phyloP scores from a whole-genome alignment of 2,888 invertebrate species.

The Pammene aurita region DNA sequence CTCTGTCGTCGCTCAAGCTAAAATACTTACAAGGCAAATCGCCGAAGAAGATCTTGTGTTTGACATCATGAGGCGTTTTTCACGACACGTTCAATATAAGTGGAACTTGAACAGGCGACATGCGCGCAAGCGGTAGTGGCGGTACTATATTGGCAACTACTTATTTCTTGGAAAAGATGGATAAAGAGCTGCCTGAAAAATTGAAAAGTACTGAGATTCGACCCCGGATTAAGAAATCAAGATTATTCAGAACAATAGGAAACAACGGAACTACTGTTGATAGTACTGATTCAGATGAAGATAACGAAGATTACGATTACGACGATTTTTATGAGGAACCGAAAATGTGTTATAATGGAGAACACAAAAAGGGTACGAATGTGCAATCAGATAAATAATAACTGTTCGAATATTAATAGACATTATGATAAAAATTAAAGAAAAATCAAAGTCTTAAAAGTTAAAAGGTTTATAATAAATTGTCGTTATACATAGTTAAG shows the following conservation, averaged over 20 bases:
- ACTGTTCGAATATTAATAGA: neutral
- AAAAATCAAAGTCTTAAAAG: no score
- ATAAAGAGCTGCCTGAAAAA: neutral
- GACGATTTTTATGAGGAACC: no score
- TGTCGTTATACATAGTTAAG: no score
- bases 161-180: neutral
- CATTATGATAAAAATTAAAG: no score
- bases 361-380: neutral
- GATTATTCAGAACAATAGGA: neutral
- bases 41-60: slow-evolving; percentile 1
- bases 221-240: neutral
- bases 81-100: neutral
- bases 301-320: neutral
- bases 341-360: neutral
- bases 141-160: neutral
- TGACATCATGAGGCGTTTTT: slow-evolving; percentile 24
- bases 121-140: no score
- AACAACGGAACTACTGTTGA: neutral
- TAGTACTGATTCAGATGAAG: neutral
- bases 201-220: neutral
- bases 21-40: slow-evolving; percentile 9
- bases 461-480: no score
- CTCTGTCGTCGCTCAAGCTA: slow-evolving; percentile 6
- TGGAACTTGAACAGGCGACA: neutral
- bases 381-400: neutral